A percentile compares a stretch with the other conserved stretches of the same genome.
phyloP scores from a whole-genome alignment of 2,888 invertebrate species.

The Lasius platythorax region DNA sequence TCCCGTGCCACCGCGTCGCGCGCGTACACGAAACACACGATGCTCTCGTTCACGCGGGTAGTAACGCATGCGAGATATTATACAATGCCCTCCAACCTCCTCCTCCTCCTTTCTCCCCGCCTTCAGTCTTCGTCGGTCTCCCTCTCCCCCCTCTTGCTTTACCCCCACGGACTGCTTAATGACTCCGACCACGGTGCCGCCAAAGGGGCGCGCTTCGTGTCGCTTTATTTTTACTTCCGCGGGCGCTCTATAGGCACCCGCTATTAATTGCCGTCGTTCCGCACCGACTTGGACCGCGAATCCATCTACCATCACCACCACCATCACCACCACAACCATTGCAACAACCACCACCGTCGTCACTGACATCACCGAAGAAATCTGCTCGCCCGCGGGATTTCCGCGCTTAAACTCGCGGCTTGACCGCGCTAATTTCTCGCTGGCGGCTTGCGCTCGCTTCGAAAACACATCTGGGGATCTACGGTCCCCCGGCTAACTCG shows the following conservation, averaged over 20 bases:
- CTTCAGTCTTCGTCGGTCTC: constrained; percentile 34
- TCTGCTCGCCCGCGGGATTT: constrained; percentile 73
- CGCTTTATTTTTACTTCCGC: constrained; percentile 84
- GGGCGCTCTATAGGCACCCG: constrained; percentile 83
- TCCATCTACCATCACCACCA: constrained; percentile 77
- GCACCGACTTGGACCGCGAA: constrained; percentile 82
- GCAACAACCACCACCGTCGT: constrained; percentile 60
- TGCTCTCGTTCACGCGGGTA: constrained; percentile 64
- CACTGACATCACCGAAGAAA: constrained; percentile 60
- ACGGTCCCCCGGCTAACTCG: background rate
- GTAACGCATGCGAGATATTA: constrained; percentile 81
- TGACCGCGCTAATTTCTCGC: constrained; percentile 69
- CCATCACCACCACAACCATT: constrained; percentile 61
- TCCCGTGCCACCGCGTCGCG: constrained; percentile 58
- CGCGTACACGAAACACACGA: constrained; percentile 55
- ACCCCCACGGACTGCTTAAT: constrained; percentile 75
- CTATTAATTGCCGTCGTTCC: constrained; percentile 85
- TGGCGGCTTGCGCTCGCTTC: constrained; percentile 31
- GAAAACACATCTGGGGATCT: constrained; percentile 9
- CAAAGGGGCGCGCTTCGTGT: constrained; percentile 82
- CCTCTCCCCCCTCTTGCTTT: constrained; percentile 42
- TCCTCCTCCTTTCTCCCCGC: constrained; percentile 26
- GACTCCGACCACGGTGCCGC: constrained; percentile 82
- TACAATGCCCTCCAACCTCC: constrained; percentile 76
- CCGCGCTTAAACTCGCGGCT: constrained; percentile 71